Evolutionary conservation across 2,797 vertebrate genomes (phyloP).

Genomic region (Eulemur mongoz): DNA sequence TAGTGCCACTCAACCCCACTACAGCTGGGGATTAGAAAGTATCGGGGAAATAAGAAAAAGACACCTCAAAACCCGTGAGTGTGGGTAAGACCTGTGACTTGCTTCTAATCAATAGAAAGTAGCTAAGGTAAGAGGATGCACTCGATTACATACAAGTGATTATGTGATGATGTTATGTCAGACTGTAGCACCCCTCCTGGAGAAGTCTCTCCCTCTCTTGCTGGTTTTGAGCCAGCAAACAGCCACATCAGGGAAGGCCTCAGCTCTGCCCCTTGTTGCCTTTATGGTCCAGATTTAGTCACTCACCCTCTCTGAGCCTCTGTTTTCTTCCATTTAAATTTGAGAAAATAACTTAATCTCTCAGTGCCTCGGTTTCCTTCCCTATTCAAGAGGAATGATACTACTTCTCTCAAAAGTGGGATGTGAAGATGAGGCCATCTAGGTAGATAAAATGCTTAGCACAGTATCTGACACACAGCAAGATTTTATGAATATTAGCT

Average conservation of each 20-base stretch:
- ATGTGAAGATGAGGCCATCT: neutral
- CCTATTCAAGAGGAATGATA: neutral
- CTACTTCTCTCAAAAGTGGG: neutral
- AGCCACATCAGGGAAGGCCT: neutral
- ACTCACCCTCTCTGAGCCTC: neutral
- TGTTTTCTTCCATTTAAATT: neutral
- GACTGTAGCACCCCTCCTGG: neutral
- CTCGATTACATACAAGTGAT: neutral
- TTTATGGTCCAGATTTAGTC: neutral
- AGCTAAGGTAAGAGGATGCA: neutral
- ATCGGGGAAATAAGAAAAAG: neutral
- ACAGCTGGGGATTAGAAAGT: neutral
- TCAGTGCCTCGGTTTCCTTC: neutral
- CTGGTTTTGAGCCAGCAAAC: neutral
- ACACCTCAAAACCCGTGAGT: neutral
- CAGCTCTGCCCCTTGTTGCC: neutral
- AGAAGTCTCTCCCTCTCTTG: neutral
- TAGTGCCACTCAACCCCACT: too few species aligned
- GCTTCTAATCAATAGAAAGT: neutral
- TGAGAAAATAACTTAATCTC: neutral
- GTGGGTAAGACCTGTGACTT: neutral
- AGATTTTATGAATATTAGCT: neutral
- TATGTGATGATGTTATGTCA: neutral
- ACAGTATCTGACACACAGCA: neutral
- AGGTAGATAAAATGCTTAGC: neutral